A percentile compares a stretch with the other conserved stretches of the same genome.
Evolutionary conservation across 2,888 invertebrate genomes (phyloP).

Genomic region (Leptinotarsa tumamoca): DNA sequence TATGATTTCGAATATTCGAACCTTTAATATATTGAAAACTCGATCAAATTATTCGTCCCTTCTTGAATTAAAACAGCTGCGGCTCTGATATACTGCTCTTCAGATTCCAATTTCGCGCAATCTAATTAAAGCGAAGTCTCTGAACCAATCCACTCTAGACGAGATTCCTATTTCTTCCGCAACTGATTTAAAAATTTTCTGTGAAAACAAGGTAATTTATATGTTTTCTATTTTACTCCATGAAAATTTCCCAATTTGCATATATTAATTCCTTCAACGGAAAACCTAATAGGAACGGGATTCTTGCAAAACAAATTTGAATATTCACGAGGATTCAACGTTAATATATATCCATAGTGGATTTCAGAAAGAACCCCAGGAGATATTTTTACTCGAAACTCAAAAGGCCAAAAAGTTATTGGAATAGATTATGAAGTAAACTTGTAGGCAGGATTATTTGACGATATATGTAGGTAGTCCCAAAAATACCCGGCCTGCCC

Average conservation of each 20-base stretch:
- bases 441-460: too few species aligned
- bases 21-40: too few species aligned
- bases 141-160: slow-evolving; percentile 44
- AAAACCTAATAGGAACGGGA: background rate
- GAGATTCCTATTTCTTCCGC: slow-evolving; percentile 37
- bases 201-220: slow-evolving; percentile 45
- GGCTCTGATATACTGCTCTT: background rate
- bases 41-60: background rate
- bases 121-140: slow-evolving; percentile 35
- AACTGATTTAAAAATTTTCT: slow-evolving; percentile 46
- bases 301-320: slow-evolving; percentile 4
- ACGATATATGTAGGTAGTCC: too few species aligned
- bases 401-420: background rate
- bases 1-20: too few species aligned
- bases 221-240: slow-evolving; percentile 47
- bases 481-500: too few species aligned
- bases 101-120: slow-evolving; percentile 31
- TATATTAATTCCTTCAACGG: slow-evolving; percentile 9
- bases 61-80: background rate
- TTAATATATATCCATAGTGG: background rate
- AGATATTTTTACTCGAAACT: background rate
- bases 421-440: background rate
- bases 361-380: background rate
- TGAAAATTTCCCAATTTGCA: slow-evolving; percentile 38
- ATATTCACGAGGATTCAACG: slow-evolving; percentile 10